Evolutionary conservation across 2,113 vertebrate genomes (phyloP).

Genomic region (Nicator chloris): DNA sequence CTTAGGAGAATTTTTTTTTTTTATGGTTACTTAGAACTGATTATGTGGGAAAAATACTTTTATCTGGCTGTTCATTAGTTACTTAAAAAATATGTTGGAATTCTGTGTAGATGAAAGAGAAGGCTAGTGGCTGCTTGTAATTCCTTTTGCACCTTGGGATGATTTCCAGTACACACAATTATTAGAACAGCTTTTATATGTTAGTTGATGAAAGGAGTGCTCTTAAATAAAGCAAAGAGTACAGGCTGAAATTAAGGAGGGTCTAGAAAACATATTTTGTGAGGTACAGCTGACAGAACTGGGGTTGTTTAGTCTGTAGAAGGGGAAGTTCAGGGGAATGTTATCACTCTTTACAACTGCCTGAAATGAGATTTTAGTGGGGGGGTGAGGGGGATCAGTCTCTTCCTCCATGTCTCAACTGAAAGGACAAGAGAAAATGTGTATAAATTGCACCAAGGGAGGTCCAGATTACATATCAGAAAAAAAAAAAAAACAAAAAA

Average conservation of each 20-base stretch:
- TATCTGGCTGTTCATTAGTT: not conserved
- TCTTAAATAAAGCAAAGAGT: not conserved
- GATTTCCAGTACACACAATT: not conserved
- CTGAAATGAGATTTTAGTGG: not conserved
- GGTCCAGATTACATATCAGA: not conserved
- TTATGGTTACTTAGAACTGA: not conserved
- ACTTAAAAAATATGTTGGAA: not conserved
- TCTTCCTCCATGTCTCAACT: not conserved
- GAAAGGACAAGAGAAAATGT: not conserved
- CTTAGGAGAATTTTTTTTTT: fast-evolving
- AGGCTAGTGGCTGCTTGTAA: not conserved
- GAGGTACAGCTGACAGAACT: not conserved
- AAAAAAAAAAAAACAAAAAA: not conserved
- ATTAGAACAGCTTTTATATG: not conserved
- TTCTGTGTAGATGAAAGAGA: not conserved
- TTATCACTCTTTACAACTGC: fast-evolving
- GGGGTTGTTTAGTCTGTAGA: not conserved
- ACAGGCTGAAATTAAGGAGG: not conserved
- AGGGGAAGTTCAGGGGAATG: not conserved
- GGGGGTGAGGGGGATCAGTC: fast-evolving
- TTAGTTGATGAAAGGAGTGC: not conserved
- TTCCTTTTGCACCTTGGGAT: not conserved
- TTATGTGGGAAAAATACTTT: not conserved
- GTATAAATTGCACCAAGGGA: not conserved
- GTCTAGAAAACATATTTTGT: not conserved